Percentiles rank a stretch among this genome's conserved stretches.
These are phyloP conservation scores for Rhopalosiphum maidis DNA, from an alignment of 1,140 invertebrate genomes.

Conservation along the genomic window DNA sequence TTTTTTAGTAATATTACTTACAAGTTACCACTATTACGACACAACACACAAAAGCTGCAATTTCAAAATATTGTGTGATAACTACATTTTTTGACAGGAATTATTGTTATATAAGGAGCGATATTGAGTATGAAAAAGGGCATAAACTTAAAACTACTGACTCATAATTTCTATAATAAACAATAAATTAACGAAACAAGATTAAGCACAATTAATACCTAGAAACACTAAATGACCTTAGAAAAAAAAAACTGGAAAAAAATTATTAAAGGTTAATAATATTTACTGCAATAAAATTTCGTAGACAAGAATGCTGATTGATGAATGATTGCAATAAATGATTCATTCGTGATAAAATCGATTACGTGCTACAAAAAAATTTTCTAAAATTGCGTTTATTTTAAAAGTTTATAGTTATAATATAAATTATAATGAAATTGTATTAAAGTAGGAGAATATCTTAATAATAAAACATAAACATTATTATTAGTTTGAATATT, in stretches of 20 bases:
- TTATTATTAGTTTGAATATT: background rate
- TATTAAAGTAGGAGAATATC: background rate
- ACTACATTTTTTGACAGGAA: background rate
- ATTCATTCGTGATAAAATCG: background rate
- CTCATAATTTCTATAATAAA: background rate
- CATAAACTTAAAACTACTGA: conserved; percentile 4
- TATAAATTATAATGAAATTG: background rate
- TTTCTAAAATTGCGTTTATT: background rate
- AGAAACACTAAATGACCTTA: background rate
- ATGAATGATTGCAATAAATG: background rate
- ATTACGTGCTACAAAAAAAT: background rate
- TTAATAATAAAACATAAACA: background rate
- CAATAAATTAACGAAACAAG: background rate
- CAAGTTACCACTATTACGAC: too few species aligned
- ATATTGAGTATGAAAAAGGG: background rate
- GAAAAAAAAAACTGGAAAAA: background rate
- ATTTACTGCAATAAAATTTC: background rate
- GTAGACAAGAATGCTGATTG: background rate
- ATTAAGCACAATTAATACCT: conserved; percentile 14
- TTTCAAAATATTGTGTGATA: background rate
- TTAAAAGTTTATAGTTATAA: background rate
- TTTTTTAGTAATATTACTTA: too few species aligned
- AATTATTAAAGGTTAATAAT: background rate
- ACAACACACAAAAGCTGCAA: background rate
- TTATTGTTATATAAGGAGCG: background rate